A percentile compares a stretch with the other conserved stretches of the same genome.
Conservation (phyloP, 2,888 invertebrate genomes). For the Heliconius hortense region DNA sequence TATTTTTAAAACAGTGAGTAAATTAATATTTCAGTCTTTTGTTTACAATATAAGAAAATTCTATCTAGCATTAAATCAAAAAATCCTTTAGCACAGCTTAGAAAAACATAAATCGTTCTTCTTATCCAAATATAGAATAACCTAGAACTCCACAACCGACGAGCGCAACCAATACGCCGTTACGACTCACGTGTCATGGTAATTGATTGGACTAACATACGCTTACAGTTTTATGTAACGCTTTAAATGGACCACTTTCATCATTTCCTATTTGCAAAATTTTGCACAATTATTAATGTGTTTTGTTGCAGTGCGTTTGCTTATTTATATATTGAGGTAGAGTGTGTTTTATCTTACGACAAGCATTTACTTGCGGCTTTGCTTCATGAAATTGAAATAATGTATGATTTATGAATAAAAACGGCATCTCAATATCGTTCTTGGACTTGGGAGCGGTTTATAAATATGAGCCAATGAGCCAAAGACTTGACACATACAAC, state of each 20-base stretch:
- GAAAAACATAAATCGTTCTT: background rate
- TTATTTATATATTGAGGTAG: constrained; percentile 8
- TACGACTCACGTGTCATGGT: constrained; percentile 21
- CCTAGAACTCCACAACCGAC: constrained; percentile 8
- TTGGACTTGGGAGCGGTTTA: too few species aligned
- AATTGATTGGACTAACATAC: constrained; percentile 29
- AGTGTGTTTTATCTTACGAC: background rate
- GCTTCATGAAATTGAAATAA: background rate
- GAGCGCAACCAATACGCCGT: constrained; percentile 22
- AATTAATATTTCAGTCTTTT: too few species aligned
- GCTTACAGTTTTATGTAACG: constrained; percentile 28
- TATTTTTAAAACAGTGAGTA: too few species aligned
- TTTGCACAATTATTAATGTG: constrained; percentile 21
- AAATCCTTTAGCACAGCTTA: background rate
- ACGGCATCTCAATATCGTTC: too few species aligned
- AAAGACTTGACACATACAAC: too few species aligned
- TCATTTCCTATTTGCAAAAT: constrained; percentile 44
- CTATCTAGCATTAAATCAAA: background rate
- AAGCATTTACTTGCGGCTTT: background rate
- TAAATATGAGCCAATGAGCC: too few species aligned
- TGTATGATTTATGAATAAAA: too few species aligned
- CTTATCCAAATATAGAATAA: constrained; percentile 5
- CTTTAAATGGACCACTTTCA: constrained; percentile 36
- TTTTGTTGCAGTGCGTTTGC: constrained; percentile 10
- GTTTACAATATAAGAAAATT: background rate